Conservation (phyloP, 2,888 invertebrate species). For the Diachrysia chrysitis region DNA sequence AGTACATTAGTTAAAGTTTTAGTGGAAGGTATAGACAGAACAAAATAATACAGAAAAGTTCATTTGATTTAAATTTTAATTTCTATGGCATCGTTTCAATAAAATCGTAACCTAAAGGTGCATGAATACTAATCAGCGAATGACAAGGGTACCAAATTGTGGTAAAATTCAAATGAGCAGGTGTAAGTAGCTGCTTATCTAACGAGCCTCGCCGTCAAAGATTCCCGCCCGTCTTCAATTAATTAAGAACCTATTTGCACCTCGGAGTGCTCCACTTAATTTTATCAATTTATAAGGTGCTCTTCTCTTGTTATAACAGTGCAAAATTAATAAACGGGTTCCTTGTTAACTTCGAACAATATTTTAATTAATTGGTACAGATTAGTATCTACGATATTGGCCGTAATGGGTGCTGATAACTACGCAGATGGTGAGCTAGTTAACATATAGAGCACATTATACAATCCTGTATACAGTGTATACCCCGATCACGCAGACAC, state of each 20-base stretch:
- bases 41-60: background rate
- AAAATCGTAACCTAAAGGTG: constrained; percentile 13
- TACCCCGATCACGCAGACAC: background rate
- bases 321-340: constrained; percentile 8
- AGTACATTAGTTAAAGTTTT: too few relatives aligned
- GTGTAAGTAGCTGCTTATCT: constrained; percentile 37
- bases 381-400: background rate
- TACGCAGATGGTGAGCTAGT: background rate
- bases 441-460: background rate
- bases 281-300: constrained; percentile 32
- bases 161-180: constrained; percentile 46
- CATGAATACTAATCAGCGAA: constrained; percentile 34
- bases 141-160: constrained; percentile 44
- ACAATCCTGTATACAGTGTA: background rate
- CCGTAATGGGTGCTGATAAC: background rate
- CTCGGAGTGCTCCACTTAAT: constrained; percentile 22
- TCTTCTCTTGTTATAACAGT: background rate
- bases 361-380: constrained; percentile 6
- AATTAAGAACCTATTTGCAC: constrained; percentile 45
- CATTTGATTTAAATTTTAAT: background rate
- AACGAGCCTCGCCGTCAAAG: constrained; percentile 32
- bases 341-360: background rate
- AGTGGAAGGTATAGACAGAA: too few relatives aligned
- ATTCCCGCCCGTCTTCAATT: constrained; percentile 37
- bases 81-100: background rate